phyloP scores from a whole-genome alignment of 2,113 vertebrate genomes.

The Corythaeola cristata region DNA sequence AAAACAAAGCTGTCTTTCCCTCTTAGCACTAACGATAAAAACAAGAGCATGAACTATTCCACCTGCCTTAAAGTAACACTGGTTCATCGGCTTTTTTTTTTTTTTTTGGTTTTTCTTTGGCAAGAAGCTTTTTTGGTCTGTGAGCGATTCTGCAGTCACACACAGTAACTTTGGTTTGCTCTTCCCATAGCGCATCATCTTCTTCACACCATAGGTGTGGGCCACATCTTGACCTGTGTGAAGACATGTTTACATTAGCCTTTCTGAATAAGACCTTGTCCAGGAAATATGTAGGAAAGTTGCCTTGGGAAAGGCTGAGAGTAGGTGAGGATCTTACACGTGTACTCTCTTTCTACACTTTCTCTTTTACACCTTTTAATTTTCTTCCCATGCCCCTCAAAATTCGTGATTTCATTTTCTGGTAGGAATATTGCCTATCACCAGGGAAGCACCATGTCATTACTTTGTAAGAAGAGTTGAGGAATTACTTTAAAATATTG shows the following conservation, averaged over 20 bases:
- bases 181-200: background rate
- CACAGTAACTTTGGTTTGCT: background rate
- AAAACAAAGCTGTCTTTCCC: constrained; percentile 70
- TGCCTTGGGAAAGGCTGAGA: background rate
- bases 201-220: background rate
- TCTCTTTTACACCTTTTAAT: background rate
- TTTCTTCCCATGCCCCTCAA: background rate
- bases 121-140: background rate
- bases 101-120: background rate
- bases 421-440: background rate
- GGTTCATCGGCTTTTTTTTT: background rate
- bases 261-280: background rate
- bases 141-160: background rate
- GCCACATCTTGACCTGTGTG: background rate
- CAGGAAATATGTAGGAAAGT: background rate
- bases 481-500: background rate
- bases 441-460: background rate
- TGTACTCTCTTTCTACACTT: background rate
- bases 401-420: background rate
- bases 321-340: background rate
- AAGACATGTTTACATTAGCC: background rate
- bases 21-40: constrained; percentile 59
- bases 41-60: constrained; percentile 27
- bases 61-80: constrained; percentile 29
- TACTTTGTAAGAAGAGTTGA: background rate